phyloP scores from a whole-genome alignment of 2,797 vertebrate genomes.

The Toxotes lorentzi region DNA sequence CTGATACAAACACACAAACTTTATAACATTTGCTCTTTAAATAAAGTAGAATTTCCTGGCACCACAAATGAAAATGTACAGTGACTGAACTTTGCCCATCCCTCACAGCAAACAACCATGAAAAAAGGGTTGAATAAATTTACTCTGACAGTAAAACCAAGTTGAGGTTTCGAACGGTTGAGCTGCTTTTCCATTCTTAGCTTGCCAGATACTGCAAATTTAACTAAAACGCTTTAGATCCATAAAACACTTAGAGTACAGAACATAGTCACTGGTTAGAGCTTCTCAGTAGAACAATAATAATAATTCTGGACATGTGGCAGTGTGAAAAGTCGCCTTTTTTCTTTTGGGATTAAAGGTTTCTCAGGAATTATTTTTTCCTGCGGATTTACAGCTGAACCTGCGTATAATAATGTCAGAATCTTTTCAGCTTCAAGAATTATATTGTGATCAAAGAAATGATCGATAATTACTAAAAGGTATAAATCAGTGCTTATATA shows the following conservation, averaged over 20 bases:
- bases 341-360: slow-evolving; percentile 6
- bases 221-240: slow-evolving; percentile 36
- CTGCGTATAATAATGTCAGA: background rate
- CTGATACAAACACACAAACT: background rate
- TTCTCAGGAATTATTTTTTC: background rate
- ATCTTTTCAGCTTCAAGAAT: slow-evolving; percentile 6
- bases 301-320: slow-evolving; percentile 21
- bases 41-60: background rate
- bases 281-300: slow-evolving; percentile 35
- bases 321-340: slow-evolving; percentile 5
- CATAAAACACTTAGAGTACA: slow-evolving; percentile 22
- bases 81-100: slow-evolving; percentile 23
- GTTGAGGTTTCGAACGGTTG: slow-evolving; percentile 5
- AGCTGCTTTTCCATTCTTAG: slow-evolving; percentile 31
- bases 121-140: slow-evolving; percentile 21
- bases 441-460: slow-evolving; percentile 7
- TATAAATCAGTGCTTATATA: background rate
- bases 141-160: slow-evolving; percentile 25
- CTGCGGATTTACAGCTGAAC: slow-evolving; percentile 15
- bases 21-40: background rate
- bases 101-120: slow-evolving; percentile 26
- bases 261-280: slow-evolving; percentile 46
- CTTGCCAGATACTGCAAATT: slow-evolving; percentile 16
- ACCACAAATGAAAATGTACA: slow-evolving; percentile 13
- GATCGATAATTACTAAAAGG: background rate